Base-by-base conservation (phyloP, 2,888 invertebrate species). In the Galeruca laticollis region DNA sequence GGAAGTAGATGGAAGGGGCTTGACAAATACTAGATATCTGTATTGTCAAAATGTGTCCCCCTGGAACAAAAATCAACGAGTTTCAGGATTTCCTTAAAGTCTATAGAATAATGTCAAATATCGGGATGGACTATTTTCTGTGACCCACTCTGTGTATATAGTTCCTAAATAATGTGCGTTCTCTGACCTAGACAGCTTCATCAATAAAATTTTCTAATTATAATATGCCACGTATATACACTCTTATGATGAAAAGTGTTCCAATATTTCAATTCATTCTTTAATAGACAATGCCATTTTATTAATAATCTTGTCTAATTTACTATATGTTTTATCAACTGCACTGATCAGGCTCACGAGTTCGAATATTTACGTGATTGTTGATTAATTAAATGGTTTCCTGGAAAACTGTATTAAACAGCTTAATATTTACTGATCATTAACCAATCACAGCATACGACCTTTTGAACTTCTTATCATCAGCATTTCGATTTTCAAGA, bases 381-480 rank as follows among this genome's bases (percentile, higher is more conserved):
- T 26, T 11, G 10, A 33, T 52, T 31, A 54, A 40, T 49, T 21
- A 65, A 60, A 60, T 18, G 18, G 40, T 64, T 71, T 71, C 71
- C 60, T 54, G 56, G 71, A 71, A 71, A 56, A 63, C 64, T 68
- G 49, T 60, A 61, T 59, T 52, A 35, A 63, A 52, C 52, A 49
- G 35, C 20, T 59, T 61, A 64, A 71, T 71, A 60, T 69, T 61
- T 51, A 52, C 63, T 60, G 49, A 71, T 62, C 57, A 64, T 70
- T 71, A 72, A 73, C 74, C 74, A 77, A 76, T 76, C 72, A 71
- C 66, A 75, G 52, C 71, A 57, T 47, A 60, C 70, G 75, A 77
- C 78, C 78, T 74, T 70, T 75, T 75, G 76, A 78, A 76, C 77
- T 75, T 65, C 68, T 74, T 75, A 77, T 77, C 76, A 75, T 66